These are phyloP conservation scores for Xylocampa areola DNA, from an alignment of 2,888 invertebrate genomes.

Conservation along the genomic window DNA sequence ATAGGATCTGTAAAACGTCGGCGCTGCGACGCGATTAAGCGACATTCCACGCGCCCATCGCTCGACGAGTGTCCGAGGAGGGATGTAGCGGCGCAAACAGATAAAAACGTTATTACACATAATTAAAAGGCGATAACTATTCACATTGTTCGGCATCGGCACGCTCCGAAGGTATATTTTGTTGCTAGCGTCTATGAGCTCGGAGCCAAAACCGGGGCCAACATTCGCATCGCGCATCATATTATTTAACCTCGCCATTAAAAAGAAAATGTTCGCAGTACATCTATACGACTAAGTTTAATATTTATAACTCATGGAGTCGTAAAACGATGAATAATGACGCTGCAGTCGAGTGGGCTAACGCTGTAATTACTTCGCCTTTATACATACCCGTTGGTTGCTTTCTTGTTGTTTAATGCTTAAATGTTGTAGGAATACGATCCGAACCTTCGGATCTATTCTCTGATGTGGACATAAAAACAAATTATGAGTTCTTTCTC, in stretches of 20 bases:
- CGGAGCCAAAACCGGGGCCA: constrained; percentile 78
- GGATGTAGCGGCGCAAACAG: constrained; percentile 70
- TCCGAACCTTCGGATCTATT: constrained; percentile 75
- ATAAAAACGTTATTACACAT: constrained; percentile 81
- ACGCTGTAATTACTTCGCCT: constrained; percentile 88
- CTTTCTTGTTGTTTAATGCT: constrained; percentile 86
- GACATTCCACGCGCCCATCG: constrained; percentile 81
- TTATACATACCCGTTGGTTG: constrained; percentile 82
- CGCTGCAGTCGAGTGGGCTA: constrained; percentile 87
- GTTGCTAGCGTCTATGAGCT: constrained; percentile 74
- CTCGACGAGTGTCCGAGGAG: constrained; percentile 60
- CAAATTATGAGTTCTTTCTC: constrained; percentile 74
- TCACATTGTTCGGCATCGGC: constrained; percentile 74
- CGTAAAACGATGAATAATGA: constrained; percentile 90
- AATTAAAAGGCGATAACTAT: constrained; percentile 85
- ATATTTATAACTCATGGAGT: constrained; percentile 89
- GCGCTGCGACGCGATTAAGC: constrained; percentile 85
- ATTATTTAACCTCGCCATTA: constrained; percentile 87
- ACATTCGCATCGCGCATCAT: constrained; percentile 84
- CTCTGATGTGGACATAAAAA: constrained; percentile 76
- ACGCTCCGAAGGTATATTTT: constrained; percentile 75
- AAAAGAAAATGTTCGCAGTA: constrained; percentile 89
- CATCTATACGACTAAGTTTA: constrained; percentile 89
- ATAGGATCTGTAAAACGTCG: constrained; percentile 89
- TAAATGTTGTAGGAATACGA: constrained; percentile 82